Conservation (phyloP, 2,888 invertebrate species). For the Cosmia pyralina region DNA sequence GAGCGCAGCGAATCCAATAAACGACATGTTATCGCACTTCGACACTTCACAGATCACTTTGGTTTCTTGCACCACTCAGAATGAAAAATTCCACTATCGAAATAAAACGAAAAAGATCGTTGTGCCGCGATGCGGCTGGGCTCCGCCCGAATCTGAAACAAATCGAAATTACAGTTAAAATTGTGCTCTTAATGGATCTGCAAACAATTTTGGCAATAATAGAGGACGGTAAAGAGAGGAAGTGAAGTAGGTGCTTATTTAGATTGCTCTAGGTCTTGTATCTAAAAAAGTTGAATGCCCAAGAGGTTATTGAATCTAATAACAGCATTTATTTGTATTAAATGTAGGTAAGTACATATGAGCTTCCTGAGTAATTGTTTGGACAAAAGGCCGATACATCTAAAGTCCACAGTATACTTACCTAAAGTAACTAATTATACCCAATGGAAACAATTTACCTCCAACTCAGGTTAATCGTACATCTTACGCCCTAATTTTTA, state of each 20-base stretch:
- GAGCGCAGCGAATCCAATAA: slow-evolving; percentile 82
- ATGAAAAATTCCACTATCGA: slow-evolving; percentile 70
- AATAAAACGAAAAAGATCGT: slow-evolving; percentile 71
- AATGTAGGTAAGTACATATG: neutral
- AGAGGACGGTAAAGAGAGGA: neutral
- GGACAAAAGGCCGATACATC: slow-evolving; percentile 22
- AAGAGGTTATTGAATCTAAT: slow-evolving; percentile 21
- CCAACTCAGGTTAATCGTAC: neutral
- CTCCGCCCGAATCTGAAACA: slow-evolving; percentile 87
- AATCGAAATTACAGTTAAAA: slow-evolving; percentile 64
- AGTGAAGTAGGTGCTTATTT: slow-evolving; percentile 4
- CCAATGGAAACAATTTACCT: slow-evolving; percentile 18
- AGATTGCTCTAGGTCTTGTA: neutral
- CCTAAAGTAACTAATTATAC: slow-evolving; percentile 15
- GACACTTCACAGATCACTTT: slow-evolving; percentile 85
- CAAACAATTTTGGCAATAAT: slow-evolving; percentile 18
- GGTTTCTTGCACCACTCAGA: slow-evolving; percentile 75
- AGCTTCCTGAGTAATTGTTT: slow-evolving; percentile 26
- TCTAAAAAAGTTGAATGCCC: neutral
- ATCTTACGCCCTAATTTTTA: neutral
- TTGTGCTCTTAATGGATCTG: slow-evolving; percentile 15
- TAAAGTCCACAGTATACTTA: slow-evolving; percentile 9
- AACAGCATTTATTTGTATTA: slow-evolving; percentile 25
- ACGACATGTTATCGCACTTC: slow-evolving; percentile 80
- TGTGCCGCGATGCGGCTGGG: slow-evolving; percentile 87